A percentile compares a stretch with the other conserved stretches of the same genome.
Evolutionary conservation across 2,113 vertebrate genomes (phyloP).

Genomic region (Rhinolophus sinicus): DNA sequence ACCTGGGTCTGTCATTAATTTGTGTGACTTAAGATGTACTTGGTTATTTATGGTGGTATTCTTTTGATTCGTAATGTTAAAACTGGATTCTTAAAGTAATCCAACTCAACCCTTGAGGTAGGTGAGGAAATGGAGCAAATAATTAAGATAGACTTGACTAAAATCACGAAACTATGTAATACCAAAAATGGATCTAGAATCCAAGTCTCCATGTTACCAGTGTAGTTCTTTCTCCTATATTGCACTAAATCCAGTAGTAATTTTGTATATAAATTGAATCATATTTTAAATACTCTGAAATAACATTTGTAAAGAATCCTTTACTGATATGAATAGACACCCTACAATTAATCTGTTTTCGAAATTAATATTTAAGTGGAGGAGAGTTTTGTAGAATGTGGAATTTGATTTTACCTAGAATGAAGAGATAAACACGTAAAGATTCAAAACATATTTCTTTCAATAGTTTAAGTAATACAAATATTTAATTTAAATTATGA

Average conservation of each 20-base stretch:
- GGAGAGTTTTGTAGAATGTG: conserved; percentile 2
- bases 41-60: neutral
- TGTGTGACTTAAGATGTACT: conserved; percentile 16
- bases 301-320: neutral
- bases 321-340: neutral
- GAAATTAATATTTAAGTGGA: conserved; percentile 37
- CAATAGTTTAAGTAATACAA: conserved; percentile 25
- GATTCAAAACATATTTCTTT: conserved; percentile 45
- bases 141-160: conserved; percentile 12
- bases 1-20: neutral
- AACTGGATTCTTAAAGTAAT: conserved; percentile 25
- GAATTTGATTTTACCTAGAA: conserved; percentile 36
- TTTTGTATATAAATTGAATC: conserved; percentile 15
- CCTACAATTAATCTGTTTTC: conserved; percentile 17
- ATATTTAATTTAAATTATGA: conserved; percentile 26
- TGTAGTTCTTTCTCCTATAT: neutral
- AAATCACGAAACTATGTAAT: neutral
- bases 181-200: neutral
- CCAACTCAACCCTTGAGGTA: neutral
- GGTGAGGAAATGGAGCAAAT: conserved; percentile 7
- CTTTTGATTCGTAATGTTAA: conserved; percentile 37
- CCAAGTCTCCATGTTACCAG: neutral
- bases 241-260: neutral
- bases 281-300: neutral
- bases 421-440: neutral